Evolutionary conservation across 1,140 invertebrate genomes (phyloP).

Genomic region (Medauroidea extradentata): DNA sequence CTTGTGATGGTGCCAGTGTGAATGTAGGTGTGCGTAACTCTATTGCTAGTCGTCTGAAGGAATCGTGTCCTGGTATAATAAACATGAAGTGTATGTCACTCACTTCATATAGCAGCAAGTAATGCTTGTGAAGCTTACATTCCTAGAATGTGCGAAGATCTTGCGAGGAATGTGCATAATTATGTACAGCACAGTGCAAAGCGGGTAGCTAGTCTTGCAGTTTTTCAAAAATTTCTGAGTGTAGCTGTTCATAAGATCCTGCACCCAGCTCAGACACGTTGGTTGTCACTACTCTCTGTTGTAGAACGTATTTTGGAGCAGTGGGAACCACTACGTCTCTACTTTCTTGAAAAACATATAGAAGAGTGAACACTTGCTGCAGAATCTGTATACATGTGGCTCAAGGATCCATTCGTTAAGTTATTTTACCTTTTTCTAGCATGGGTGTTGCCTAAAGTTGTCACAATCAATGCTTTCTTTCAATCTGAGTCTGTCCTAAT

Average conservation of each 20-base stretch:
- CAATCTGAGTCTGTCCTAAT: conserved; percentile 10
- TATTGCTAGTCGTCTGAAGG: conserved; percentile 26
- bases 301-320: conserved; percentile 39
- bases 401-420: conserved; percentile 14
- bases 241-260: conserved; percentile 36
- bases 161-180: conserved; percentile 31
- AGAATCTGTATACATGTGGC: conserved; percentile 12
- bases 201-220: conserved; percentile 26
- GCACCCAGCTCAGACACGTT: conserved; percentile 37
- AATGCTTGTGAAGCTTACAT: conserved; percentile 32
- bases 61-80: conserved; percentile 31
- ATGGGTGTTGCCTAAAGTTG: conserved; percentile 17
- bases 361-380: conserved; percentile 14
- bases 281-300: conserved; percentile 38
- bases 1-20: conserved; percentile 35
- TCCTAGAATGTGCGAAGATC: conserved; percentile 14
- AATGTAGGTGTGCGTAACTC: conserved; percentile 40
- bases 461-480: conserved; percentile 12
- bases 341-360: conserved; percentile 27
- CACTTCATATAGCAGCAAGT: conserved; percentile 35
- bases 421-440: conserved; percentile 11
- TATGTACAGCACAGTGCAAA: conserved; percentile 31
- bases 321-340: conserved; percentile 33
- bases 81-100: conserved; percentile 40
- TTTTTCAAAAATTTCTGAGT: conserved; percentile 32